Evolutionary conservation across 2,888 invertebrate species (phyloP).

Genomic region (Sepiola atlantica): DNA sequence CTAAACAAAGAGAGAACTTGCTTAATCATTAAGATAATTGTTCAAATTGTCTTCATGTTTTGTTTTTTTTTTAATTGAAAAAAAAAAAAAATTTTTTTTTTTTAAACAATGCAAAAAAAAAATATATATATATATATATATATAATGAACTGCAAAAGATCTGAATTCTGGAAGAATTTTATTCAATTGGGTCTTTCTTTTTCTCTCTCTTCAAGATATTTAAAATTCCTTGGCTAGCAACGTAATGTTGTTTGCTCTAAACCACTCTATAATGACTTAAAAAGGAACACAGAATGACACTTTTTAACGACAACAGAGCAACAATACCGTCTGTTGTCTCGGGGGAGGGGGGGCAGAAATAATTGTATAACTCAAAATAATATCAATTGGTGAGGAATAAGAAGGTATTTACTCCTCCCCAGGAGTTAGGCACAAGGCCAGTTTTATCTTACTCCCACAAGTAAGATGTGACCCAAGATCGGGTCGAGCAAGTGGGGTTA

Average conservation of each 20-base stretch:
- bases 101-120: not conserved
- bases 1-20: no score
- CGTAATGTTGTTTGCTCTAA: not conserved
- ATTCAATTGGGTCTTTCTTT: not conserved
- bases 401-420: no score
- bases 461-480: no score
- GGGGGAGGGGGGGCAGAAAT: not conserved
- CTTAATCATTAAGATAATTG: no score
- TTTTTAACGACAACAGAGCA: not conserved
- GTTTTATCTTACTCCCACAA: no score
- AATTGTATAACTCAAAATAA: not conserved
- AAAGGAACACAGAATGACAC: not conserved
- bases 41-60: not conserved
- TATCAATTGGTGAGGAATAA: not conserved
- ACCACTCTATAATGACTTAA: not conserved
- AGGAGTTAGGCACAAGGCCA: no score
- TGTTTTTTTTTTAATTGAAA: no score
- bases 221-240: not conserved
- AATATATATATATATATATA: no score
- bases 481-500: no score
- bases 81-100: not conserved
- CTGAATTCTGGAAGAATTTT: not conserved
- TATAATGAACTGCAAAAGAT: not conserved
- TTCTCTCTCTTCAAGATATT: not conserved
- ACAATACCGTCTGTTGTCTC: conserved; percentile 10